phyloP scores from a whole-genome alignment of 2,888 invertebrate genomes.

The Andrena camellia region DNA sequence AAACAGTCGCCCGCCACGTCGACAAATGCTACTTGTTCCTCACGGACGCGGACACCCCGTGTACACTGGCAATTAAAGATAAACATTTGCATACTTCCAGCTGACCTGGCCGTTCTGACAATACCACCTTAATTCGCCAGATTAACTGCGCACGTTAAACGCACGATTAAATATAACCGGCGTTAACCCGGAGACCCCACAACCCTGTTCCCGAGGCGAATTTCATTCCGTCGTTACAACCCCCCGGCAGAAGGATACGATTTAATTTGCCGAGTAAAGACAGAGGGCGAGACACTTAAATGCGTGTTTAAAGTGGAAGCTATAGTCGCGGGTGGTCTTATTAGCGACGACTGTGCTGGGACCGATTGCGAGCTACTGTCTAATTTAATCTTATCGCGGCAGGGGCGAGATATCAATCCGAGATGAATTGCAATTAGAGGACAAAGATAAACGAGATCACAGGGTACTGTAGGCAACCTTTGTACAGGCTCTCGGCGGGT shows the following conservation, averaged over 20 bases:
- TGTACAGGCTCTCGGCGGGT: neutral
- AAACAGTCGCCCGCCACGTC: conserved; percentile 36
- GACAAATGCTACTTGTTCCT: conserved; percentile 32
- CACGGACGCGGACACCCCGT: neutral
- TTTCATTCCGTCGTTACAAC: conserved; percentile 32
- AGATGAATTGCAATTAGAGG: conserved; percentile 70
- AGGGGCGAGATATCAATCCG: conserved; percentile 18
- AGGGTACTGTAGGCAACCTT: conserved; percentile 32
- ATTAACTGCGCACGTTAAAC: conserved; percentile 24
- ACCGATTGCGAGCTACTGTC: conserved; percentile 30
- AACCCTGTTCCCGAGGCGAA: neutral
- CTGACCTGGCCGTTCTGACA: neutral
- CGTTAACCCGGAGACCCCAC: neutral
- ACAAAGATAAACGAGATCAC: conserved; percentile 55
- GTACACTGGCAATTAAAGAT: conserved; percentile 28
- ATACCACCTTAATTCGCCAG: conserved; percentile 27
- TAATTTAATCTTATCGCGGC: conserved; percentile 56
- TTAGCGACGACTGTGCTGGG: neutral
- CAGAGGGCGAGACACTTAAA: conserved; percentile 17
- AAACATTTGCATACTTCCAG: conserved; percentile 41
- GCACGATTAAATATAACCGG: conserved; percentile 37
- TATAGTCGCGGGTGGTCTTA: neutral
- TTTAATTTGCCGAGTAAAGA: conserved; percentile 23
- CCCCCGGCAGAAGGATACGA: conserved; percentile 18
- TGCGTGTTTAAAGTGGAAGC: conserved; percentile 16